Percentiles rank a stretch among this genome's conserved stretches.
Conservation (phyloP, 2,113 vertebrate species). For the Misgurnus anguillicaudatus region DNA sequence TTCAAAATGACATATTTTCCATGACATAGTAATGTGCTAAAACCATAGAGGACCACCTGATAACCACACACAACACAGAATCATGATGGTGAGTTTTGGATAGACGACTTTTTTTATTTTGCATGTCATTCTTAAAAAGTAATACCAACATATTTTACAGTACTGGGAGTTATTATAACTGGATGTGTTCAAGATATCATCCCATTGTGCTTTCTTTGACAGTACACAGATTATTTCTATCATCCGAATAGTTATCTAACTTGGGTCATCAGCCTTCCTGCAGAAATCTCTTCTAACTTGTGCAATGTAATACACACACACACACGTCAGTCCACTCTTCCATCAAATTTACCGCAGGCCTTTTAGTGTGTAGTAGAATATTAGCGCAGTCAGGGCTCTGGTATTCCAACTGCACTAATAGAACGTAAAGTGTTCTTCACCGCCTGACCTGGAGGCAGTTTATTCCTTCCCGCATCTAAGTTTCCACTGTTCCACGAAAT, state of each 20-base stretch:
- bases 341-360: constrained; percentile 41
- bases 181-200: constrained; percentile 3
- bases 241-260: constrained; percentile 1
- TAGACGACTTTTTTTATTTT: too few species aligned
- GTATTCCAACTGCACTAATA: constrained; percentile 35
- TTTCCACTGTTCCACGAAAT: constrained; percentile 33
- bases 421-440: constrained; percentile 31
- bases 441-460: constrained; percentile 32
- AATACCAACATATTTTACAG: too few species aligned
- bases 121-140: too few species aligned
- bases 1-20: too few species aligned
- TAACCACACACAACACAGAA: too few species aligned
- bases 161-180: background rate
- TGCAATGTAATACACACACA: background rate
- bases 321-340: constrained; percentile 22
- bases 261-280: background rate
- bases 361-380: constrained; percentile 42
- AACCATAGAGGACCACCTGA: too few species aligned
- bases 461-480: constrained; percentile 39
- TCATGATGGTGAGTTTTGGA: too few species aligned
- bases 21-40: too few species aligned
- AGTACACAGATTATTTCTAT: background rate
- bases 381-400: constrained; percentile 40
- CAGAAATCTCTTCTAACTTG: background rate
- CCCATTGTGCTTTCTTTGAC: background rate